Evolutionary conservation across 2,113 vertebrate species (phyloP).

Genomic region (Acanthisitta chloris): DNA sequence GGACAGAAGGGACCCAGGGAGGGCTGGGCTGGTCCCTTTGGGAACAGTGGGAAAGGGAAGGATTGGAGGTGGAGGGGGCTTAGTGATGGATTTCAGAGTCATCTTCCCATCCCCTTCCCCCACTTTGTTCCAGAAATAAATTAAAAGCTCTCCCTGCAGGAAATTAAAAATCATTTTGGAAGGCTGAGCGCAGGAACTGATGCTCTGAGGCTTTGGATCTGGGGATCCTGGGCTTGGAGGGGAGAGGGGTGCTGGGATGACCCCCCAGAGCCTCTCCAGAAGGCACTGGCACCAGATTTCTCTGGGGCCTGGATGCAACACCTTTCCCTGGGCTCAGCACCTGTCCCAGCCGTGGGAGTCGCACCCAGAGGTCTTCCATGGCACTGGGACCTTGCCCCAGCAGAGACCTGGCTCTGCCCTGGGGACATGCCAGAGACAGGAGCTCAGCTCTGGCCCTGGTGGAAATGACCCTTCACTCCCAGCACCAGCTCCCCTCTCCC

Average conservation of each 20-base stretch:
- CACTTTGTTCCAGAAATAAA: conserved; percentile 21
- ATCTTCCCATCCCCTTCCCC: background rate
- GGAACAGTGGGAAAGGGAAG: background rate
- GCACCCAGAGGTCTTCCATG: background rate
- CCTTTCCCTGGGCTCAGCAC: background rate
- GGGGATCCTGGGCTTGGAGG: background rate
- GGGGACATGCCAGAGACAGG: fast-evolving
- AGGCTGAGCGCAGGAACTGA: background rate
- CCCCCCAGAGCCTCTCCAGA: background rate
- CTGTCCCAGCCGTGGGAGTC: background rate
- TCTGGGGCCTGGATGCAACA: background rate
- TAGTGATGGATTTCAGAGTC: background rate
- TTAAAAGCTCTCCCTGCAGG: conserved; percentile 43
- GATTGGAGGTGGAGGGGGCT: background rate
- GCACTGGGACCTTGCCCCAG: background rate
- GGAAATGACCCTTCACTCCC: background rate
- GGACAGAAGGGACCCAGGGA: background rate
- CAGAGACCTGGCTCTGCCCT: background rate
- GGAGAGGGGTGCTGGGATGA: background rate
- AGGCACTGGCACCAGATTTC: background rate
- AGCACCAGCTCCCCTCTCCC: background rate
- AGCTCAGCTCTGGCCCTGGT: background rate
- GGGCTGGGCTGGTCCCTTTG: background rate
- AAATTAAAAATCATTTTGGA: conserved; percentile 40
- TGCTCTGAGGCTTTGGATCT: background rate